Conservation (phyloP, 2,113 vertebrate species). For the Panurus biarmicus region DNA sequence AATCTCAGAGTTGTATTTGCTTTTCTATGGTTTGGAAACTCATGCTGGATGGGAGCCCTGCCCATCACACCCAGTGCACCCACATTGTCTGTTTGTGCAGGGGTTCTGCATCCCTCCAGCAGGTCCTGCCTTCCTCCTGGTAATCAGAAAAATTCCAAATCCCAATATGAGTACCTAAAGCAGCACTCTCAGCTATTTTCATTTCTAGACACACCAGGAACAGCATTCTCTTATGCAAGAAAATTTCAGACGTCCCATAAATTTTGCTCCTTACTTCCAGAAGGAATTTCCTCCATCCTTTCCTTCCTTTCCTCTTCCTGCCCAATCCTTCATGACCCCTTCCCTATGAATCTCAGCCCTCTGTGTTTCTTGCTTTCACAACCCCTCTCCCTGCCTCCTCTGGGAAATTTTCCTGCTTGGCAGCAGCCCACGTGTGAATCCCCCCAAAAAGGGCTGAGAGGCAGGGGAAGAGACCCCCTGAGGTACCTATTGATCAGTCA, state of each 20-base stretch:
- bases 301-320: background rate
- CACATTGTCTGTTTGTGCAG: too few relatives aligned
- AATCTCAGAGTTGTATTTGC: background rate
- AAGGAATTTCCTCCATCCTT: background rate
- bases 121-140: background rate
- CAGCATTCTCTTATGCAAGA: background rate
- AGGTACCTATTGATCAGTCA: accelerated
- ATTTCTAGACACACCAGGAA: background rate
- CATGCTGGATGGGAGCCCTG: background rate
- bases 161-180: background rate
- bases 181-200: background rate
- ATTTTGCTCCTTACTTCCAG: background rate
- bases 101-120: background rate
- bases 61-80: background rate
- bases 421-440: background rate
- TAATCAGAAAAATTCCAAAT: background rate
- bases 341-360: background rate
- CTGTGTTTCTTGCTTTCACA: background rate
- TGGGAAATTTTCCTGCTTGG: background rate
- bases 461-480: background rate
- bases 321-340: background rate
- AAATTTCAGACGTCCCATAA: background rate
- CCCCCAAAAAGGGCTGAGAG: background rate
- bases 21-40: background rate
- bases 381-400: background rate